Percentiles rank a stretch among this genome's conserved stretches.
Conservation (phyloP, 1,140 invertebrate genomes). For the Brachystomella parvula region DNA sequence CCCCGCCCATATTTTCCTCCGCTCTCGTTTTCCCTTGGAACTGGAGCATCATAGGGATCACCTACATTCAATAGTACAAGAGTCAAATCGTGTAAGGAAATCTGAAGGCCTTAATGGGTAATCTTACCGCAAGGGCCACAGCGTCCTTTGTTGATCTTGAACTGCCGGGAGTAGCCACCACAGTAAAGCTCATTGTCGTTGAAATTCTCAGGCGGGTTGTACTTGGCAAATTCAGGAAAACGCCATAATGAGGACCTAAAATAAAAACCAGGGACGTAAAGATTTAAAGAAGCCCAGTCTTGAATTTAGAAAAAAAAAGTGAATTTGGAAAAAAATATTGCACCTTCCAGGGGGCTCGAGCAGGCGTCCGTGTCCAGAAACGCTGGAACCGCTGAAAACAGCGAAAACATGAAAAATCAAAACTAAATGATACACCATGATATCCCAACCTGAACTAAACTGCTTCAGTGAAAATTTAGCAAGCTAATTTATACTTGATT, state of each 20-base stretch:
- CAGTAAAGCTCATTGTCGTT: slow-evolving; percentile 15
- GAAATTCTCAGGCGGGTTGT: slow-evolving; percentile 12
- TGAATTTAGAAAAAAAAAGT: not conserved
- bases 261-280: too few species aligned
- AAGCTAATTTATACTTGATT: too few species aligned
- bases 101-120: not conserved
- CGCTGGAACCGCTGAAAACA: too few species aligned
- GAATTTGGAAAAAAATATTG: not conserved
- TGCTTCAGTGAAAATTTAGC: too few species aligned
- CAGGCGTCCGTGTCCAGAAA: not conserved
- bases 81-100: too few species aligned
- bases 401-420: too few species aligned
- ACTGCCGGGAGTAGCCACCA: slow-evolving; percentile 2
- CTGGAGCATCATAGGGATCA: slow-evolving; percentile 12
- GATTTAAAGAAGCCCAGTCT: not conserved
- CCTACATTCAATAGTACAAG: not conserved
- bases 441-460: too few species aligned
- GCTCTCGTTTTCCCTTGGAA: slow-evolving; percentile 16
- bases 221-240: slow-evolving; percentile 12
- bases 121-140: slow-evolving; percentile 6
- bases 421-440: too few species aligned
- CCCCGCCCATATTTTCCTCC: slow-evolving; percentile 18
- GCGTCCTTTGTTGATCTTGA: not conserved
- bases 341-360: not conserved
- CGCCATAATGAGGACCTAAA: slow-evolving; percentile 15